These are phyloP conservation scores for Stigmatopora argus DNA, from an alignment of 2,113 vertebrate genomes.

Conservation along the genomic window DNA sequence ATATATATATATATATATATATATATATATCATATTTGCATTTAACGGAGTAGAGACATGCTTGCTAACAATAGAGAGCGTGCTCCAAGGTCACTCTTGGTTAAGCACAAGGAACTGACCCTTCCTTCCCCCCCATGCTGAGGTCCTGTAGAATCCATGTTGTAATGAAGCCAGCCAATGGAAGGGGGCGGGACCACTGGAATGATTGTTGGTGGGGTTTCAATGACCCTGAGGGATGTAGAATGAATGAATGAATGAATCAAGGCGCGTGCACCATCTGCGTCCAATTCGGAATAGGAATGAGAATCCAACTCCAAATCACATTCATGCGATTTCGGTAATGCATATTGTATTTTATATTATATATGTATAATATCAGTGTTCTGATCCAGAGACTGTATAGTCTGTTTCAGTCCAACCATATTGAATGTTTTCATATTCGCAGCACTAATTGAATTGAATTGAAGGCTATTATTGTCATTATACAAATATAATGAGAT, in stretches of 20 bases:
- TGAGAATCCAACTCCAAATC: constrained; percentile 29
- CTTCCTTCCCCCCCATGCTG: constrained; percentile 16
- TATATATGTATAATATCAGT: not conserved
- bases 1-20: too few species aligned
- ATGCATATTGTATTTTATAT: not conserved
- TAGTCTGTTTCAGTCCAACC: not conserved
- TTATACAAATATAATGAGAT: too few species aligned
- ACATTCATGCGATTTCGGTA: constrained; percentile 14
- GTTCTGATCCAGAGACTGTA: not conserved
- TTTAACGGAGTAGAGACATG: constrained; percentile 28
- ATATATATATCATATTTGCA: constrained; percentile 37
- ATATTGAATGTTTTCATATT: not conserved
- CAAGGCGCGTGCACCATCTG: constrained; percentile 43
- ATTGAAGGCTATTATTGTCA: too few species aligned
- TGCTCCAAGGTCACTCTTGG: constrained; percentile 30
- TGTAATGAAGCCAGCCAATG: constrained; percentile 30
- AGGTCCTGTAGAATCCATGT: constrained; percentile 28
- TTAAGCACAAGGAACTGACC: constrained; percentile 30
- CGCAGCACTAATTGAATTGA: not conserved
- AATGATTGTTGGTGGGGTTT: constrained; percentile 45
- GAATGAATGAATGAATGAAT: constrained; percentile 26
- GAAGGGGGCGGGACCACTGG: constrained; percentile 31
- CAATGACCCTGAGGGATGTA: constrained; percentile 31
- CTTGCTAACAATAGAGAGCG: constrained; percentile 42
- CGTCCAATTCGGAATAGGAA: constrained; percentile 26